Evolutionary conservation across 64 coral and sea anemone species (phyloP), one percentile per base, ranked within the genome.

Genomic region (Acropora yongei): DNA sequence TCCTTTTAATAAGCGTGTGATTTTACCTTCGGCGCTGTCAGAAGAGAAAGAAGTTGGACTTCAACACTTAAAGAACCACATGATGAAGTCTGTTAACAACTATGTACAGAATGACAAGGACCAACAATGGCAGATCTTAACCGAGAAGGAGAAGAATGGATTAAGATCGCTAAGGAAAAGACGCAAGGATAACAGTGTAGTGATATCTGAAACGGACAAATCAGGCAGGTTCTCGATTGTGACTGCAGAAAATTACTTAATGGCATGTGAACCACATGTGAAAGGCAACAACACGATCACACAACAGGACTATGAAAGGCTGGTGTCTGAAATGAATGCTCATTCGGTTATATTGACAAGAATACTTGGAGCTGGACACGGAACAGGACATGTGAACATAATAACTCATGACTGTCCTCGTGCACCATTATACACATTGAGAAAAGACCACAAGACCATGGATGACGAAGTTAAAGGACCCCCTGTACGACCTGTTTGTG

Each of bases 141-240:
- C 30, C 30, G 30, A 30, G 30, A 30, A 30, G 30, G 30, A 30
- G 30, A 30, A 30, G 30, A 30, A 30, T 30, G 30, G 30, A 30
- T 30, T 30, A 30, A 30, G 30, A 30, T 30, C 30, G 30, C 30
- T 30, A 30, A 30, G 30, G 30, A 30, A 30, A 30, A 30, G 30
- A 30, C 30, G 30, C 30, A 30, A 30, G 30, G 30, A 30, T 30
- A 30, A 30, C 30, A 30, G 30, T 30, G 30, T 30, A 30, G 30
- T 30, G 30, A 30, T 30, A 30, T 30, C 30, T 30, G 30, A 30
- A 30, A 30, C 30, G 30, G 68, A 88, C 85, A 88, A 88, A 46
- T 88, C 69, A 17, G 68, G 90, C 2, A 73, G 90, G 5, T 86
- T 92, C 44, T 92, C 90, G 19, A 82, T 68, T 5, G 90, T 86